Evolutionary conservation across 2,888 invertebrate species (phyloP), one percentile per base, ranked within the genome.

Genomic region (Abscondita cerata): DNA sequence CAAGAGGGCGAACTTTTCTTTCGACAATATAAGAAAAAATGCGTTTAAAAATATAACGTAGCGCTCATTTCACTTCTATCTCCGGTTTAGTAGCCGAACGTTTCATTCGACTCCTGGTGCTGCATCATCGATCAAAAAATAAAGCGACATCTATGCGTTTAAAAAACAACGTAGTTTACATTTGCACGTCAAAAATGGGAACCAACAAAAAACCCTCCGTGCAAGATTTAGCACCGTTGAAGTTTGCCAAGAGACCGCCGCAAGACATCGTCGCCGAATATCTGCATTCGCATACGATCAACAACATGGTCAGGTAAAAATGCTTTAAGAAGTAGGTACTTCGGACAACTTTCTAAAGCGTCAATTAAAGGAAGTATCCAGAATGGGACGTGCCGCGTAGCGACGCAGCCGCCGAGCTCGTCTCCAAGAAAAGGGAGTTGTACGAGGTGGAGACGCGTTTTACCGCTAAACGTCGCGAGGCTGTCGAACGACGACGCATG

Each of bases 341-440:
- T n/a, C n/a, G n/a, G n/a, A n/a, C n/a, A n/a, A n/a, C n/a, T n/a
- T n/a, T n/a, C n/a, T n/a, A n/a, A n/a, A n/a, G n/a, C n/a, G n/a
- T n/a, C n/a, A n/a, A n/a, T n/a, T n/a, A 9, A 65, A 87, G 87
- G 72, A 85, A 84, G 72, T 85, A 84, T 76, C 87, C 87, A 72
- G 84, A 85, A 81, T 87, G 87, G 86, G 87, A 87, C 70, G 78
- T 83, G 0, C 83, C 86, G 0, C 83, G 86, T 0, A 81, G 82
- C 0, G 83, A 83, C 0, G 85, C 87, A 0, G 82, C 83, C 50
- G 82, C 84, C 2, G 78, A 86, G 59, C 80, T 85, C 75, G 84
- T 86, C 62, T 83, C 82, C 62, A 82, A 84, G 0, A 83, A 82
- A 0, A 81, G 83, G 9, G 84, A 86, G 56, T 77, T 86, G 1